A percentile compares a stretch with the other conserved stretches of the same genome.
Evolutionary conservation across 2,888 invertebrate species (phyloP).

Genomic region (Muschampia plurimacula): DNA sequence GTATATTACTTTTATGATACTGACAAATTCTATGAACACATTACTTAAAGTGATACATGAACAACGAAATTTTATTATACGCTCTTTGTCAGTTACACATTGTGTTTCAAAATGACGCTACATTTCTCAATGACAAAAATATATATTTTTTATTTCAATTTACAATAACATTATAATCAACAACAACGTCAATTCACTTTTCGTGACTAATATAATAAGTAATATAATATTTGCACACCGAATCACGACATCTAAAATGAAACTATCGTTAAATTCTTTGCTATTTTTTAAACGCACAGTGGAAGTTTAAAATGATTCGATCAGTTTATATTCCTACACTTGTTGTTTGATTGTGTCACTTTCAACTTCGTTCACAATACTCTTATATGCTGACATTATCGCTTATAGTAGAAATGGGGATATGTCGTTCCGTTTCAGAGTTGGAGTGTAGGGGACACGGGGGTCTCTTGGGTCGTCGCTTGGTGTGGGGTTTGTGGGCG

Average conservation of each 20-base stretch:
- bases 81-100: neutral
- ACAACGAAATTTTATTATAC: neutral
- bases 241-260: neutral
- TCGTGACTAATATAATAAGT: neutral
- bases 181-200: slow-evolving; percentile 3
- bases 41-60: neutral
- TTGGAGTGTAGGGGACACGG: slow-evolving; percentile 74
- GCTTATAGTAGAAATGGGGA: slow-evolving; percentile 69
- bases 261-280: slow-evolving; percentile 1
- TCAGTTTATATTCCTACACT: neutral
- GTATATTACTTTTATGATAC: slow-evolving; percentile 9
- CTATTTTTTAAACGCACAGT: neutral
- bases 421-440: slow-evolving; percentile 51
- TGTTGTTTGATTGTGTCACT: neutral
- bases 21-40: slow-evolving; percentile 47
- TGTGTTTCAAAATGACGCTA: neutral
- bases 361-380: neutral
- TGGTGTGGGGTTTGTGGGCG: slow-evolving; percentile 47
- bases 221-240: neutral
- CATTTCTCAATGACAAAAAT: neutral
- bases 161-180: neutral
- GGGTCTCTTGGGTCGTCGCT: slow-evolving; percentile 53
- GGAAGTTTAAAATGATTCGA: neutral
- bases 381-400: slow-evolving; percentile 75
- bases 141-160: neutral